A percentile compares a stretch with the other conserved stretches of the same genome.
phyloP scores from a whole-genome alignment of 2,113 vertebrate genomes.

The Rhegmatorhina hoffmannsi region DNA sequence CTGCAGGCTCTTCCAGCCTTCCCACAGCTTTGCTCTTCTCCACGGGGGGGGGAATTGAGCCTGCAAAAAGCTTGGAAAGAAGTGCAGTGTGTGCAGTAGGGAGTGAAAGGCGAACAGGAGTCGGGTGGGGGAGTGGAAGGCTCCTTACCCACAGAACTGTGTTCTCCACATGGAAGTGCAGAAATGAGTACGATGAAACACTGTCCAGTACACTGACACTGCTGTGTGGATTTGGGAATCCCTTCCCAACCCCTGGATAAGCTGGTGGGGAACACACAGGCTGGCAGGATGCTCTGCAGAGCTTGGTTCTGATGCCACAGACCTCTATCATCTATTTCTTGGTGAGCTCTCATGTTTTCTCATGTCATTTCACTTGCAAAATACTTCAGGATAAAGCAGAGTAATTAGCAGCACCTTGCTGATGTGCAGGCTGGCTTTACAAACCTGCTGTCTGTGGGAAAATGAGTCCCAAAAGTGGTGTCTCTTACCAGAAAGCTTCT shows the following conservation, averaged over 20 bases:
- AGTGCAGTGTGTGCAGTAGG: neutral
- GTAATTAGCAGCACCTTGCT: neutral
- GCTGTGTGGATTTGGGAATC: neutral
- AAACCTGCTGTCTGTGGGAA: neutral
- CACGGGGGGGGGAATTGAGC: fast-evolving
- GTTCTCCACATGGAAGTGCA: neutral
- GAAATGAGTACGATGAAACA: neutral
- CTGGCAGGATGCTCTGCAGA: neutral
- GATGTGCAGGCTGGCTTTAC: neutral
- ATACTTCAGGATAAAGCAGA: neutral
- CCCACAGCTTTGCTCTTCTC: neutral
- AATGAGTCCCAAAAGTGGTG: neutral
- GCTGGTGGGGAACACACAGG: neutral
- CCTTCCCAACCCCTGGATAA: neutral
- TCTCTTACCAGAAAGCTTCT: neutral
- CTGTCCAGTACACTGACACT: neutral
- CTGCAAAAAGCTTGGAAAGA: neutral
- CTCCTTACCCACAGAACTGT: neutral
- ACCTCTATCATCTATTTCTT: neutral
- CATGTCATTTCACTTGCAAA: neutral
- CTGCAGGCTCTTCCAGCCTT: neutral
- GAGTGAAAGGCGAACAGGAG: neutral
- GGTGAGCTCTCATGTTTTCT: neutral
- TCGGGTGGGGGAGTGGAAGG: neutral
- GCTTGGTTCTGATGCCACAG: neutral